A percentile compares a stretch with the other conserved stretches of the same genome.
Conservation (phyloP, 2,113 vertebrate genomes). For the Charadrius vociferus region DNA sequence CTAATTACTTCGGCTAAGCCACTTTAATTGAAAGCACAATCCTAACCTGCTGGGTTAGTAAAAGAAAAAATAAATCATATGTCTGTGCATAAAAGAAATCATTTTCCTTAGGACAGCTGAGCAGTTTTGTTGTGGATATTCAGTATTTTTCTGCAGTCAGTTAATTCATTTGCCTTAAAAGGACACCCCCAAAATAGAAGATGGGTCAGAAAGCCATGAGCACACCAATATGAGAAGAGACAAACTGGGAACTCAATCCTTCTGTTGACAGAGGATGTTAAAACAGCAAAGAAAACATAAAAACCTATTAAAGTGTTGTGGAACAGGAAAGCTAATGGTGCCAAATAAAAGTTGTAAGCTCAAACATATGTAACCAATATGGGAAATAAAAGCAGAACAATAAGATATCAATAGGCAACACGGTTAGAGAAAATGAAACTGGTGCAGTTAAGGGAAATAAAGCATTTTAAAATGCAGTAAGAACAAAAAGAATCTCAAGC, state of each 20-base stretch:
- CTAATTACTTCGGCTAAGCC: conserved; percentile 19
- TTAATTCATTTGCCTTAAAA: neutral
- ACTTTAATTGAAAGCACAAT: conserved; percentile 31
- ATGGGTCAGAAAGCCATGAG: neutral
- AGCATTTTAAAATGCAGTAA: neutral
- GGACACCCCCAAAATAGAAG: neutral
- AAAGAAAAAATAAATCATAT: neutral
- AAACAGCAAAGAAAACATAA: neutral
- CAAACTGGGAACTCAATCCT: neutral
- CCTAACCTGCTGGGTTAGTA: neutral
- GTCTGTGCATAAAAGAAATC: neutral
- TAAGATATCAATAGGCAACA: neutral
- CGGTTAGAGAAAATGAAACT: neutral
- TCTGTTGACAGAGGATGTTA: neutral
- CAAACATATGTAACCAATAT: neutral
- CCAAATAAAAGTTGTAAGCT: neutral
- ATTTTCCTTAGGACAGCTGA: neutral
- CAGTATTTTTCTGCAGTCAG: neutral
- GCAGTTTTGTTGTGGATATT: neutral
- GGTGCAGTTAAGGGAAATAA: neutral
- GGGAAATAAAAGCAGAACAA: neutral
- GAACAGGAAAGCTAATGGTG: neutral
- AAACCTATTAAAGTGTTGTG: neutral
- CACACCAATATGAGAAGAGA: neutral
- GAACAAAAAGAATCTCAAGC: neutral